phyloP scores from a whole-genome alignment of 2,888 invertebrate species.

The Pollenia labialis region DNA sequence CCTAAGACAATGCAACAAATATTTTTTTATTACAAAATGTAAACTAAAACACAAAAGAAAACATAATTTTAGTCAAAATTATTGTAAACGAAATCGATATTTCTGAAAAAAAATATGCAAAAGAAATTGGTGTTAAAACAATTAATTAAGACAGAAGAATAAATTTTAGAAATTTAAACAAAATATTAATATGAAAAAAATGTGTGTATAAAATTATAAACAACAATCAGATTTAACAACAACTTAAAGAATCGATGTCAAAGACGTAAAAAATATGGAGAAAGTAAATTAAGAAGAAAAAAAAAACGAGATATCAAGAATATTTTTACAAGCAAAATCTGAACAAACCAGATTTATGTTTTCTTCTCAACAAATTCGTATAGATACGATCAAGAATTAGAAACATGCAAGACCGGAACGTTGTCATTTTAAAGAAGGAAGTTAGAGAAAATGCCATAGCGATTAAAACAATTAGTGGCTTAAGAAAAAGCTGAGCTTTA shows the following conservation, averaged over 20 bases:
- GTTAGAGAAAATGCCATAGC: too few relatives aligned
- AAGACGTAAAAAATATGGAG: conserved; percentile 32
- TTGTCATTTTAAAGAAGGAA: too few relatives aligned
- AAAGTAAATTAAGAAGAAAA: conserved; percentile 41
- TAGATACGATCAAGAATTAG: background rate
- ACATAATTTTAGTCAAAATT: background rate
- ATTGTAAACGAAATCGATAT: background rate
- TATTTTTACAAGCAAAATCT: background rate
- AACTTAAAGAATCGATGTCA: conserved; percentile 52
- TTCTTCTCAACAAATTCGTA: background rate
- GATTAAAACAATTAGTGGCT: background rate
- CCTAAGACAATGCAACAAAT: background rate
- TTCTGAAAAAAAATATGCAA: background rate
- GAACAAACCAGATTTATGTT: background rate
- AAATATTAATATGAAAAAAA: background rate
- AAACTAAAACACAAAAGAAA: background rate
- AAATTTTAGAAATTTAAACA: background rate
- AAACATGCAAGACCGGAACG: too few relatives aligned
- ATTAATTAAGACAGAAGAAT: background rate
- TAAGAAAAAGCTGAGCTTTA: background rate
- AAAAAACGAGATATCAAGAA: conserved; percentile 11
- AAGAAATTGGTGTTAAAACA: conserved; percentile 23
- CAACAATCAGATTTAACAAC: background rate
- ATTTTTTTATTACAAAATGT: conserved; percentile 25
- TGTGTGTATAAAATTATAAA: background rate